phyloP scores from a whole-genome alignment of 2,888 invertebrate species.

The Rhogogaster chlorosoma region DNA sequence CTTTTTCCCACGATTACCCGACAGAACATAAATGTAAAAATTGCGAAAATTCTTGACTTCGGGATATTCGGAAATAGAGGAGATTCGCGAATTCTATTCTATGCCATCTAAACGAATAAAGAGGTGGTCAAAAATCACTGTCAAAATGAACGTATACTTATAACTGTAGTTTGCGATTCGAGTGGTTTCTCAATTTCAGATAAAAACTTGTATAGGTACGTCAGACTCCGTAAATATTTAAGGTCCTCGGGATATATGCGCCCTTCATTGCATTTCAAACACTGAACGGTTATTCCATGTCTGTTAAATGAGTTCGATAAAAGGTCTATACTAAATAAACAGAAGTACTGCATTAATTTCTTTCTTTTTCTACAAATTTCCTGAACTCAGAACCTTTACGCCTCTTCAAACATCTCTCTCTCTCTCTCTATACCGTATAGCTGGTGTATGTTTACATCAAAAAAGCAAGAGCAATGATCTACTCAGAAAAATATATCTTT shows the following conservation, averaged over 20 bases:
- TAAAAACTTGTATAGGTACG: not conserved
- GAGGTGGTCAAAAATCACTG: too few relatives aligned
- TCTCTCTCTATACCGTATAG: not conserved
- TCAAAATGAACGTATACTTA: too few relatives aligned
- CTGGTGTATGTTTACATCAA: not conserved
- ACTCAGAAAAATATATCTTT: not conserved
- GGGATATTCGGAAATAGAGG: too few relatives aligned
- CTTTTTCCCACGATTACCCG: not conserved
- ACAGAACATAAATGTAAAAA: not conserved
- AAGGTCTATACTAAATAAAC: not conserved
- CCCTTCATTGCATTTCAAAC: not conserved
- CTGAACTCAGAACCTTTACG: not conserved
- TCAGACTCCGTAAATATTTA: not conserved
- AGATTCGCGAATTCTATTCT: too few relatives aligned
- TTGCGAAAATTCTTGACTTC: too few relatives aligned
- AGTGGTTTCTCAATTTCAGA: not conserved
- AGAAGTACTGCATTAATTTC: not conserved
- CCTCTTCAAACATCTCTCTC: not conserved
- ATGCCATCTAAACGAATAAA: too few relatives aligned
- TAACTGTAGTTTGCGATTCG: not conserved
- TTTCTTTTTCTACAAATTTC: not conserved
- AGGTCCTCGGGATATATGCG: too few relatives aligned
- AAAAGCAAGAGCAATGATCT: not conserved
- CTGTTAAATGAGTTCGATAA: not conserved
- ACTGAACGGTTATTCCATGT: not conserved